Conservation (phyloP, 2,888 invertebrate genomes). For the Orchesellides sinensis region DNA sequence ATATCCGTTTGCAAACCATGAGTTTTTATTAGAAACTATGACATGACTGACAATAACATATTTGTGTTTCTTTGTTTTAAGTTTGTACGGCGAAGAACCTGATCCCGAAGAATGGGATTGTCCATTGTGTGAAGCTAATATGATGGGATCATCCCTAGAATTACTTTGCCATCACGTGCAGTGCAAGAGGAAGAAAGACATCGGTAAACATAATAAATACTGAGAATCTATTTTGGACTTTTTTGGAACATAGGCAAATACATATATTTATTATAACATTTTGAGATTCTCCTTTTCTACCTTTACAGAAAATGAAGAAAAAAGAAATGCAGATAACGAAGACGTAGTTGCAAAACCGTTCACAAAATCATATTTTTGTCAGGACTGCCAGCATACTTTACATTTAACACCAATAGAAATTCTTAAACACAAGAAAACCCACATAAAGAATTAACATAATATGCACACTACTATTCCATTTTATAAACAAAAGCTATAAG, state of each 20-base stretch:
- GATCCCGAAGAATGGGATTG: slow-evolving; percentile 85
- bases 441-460: slow-evolving; percentile 65
- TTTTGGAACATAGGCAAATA: too few species aligned
- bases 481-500: too few species aligned
- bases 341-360: slow-evolving; percentile 78
- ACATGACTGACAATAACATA: not conserved
- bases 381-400: slow-evolving; percentile 83
- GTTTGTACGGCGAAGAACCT: slow-evolving; percentile 79
- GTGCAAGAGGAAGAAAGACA: slow-evolving; percentile 76
- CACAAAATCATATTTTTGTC: slow-evolving; percentile 84
- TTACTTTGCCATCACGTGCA: slow-evolving; percentile 85
- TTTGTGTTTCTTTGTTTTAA: slow-evolving; percentile 71
- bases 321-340: slow-evolving; percentile 76
- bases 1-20: too few species aligned
- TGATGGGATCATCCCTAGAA: slow-evolving; percentile 83
- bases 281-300: slow-evolving; percentile 13
- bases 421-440: slow-evolving; percentile 87
- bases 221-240: too few species aligned
- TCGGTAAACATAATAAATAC: too few species aligned
- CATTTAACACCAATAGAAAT: slow-evolving; percentile 89
- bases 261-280: too few species aligned
- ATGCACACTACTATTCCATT: too few species aligned
- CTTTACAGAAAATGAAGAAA: slow-evolving; percentile 64
- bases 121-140: slow-evolving; percentile 82
- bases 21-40: not conserved